Base-by-base conservation (phyloP, 1,140 invertebrate species). In the Neomicropteryx cornuta region DNA sequence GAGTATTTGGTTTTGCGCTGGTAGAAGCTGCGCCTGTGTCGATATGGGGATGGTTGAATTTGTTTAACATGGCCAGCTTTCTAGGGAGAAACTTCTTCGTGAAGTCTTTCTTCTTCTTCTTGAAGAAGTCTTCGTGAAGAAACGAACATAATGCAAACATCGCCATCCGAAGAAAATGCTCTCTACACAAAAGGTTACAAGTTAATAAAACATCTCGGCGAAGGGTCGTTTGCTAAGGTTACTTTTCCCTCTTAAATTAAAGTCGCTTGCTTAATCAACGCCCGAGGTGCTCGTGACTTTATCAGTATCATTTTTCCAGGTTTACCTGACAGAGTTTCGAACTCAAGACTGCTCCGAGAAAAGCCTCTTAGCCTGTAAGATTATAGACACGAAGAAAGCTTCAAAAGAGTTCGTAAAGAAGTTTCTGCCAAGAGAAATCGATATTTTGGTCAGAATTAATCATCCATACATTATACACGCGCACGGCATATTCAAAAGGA, bases 351-450 rank as follows among this genome's bases (percentile, higher is more conserved):
- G 58, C 28, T 49, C 38, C 3, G 47, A 52, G 24, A 64, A 60
- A 51, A 38, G 50, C 11, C 19, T 56, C 32, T 41, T 66, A 41
- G 79, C 79, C 2, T 81, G 78, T 48, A 88, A 88, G 64, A 72
- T 87, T 2, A 81, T 87, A 18, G 79, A 87, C 53, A 76, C 75
- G 4, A 59, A 63, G 2, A 76, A 75, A 46, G 79, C 81, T 2
- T 76, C 81, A 2, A 75, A 75, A 51, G 80, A 87, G 51, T 85
- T 85, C 44, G 71, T 81, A 5, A 56, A 74, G 13, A 81, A 85
- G 55, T 87, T 87, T 57, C 60, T 87, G 34, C 81, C 82, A 0
- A 62, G 83, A 16, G 83, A 87, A 62, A 68, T 87, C 16, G 73
- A 81, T 22, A 75, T 85, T 17, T 58, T 83, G 4, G 58, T 73